Evolutionary conservation across 2,888 invertebrate genomes (phyloP).

Genomic region (Pardosa pseudoannulata): DNA sequence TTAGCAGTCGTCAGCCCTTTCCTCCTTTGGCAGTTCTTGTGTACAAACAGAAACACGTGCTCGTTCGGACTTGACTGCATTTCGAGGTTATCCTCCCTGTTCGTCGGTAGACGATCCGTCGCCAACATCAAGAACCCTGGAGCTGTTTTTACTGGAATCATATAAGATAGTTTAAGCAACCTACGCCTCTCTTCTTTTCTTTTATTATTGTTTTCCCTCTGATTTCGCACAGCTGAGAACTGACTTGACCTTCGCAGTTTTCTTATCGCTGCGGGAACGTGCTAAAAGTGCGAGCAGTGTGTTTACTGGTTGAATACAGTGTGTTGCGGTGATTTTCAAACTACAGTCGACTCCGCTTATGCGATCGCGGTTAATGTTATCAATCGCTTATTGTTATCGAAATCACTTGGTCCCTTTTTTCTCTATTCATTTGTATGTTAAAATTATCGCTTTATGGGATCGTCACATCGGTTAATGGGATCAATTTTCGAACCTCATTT

Average conservation of each 20-base stretch:
- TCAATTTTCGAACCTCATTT: no score
- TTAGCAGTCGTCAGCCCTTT: background rate
- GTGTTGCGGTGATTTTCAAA: no score
- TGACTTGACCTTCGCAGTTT: background rate
- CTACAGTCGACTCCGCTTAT: no score
- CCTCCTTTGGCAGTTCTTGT: slow-evolving; percentile 2
- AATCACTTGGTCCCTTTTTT: no score
- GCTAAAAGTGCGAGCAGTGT: background rate
- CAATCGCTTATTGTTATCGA: no score
- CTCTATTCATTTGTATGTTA: no score
- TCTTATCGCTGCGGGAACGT: background rate
- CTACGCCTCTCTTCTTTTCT: background rate
- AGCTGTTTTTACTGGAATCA: background rate
- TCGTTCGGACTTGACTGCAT: slow-evolving; percentile 10
- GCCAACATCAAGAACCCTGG: background rate
- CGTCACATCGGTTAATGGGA: no score
- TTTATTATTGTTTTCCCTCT: background rate
- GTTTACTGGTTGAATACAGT: no score
- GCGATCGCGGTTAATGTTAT: no score
- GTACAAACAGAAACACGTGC: slow-evolving; percentile 64
- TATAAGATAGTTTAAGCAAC: background rate
- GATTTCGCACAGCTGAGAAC: background rate
- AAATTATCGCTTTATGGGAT: no score
- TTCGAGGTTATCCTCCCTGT: background rate
- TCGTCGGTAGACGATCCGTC: slow-evolving; percentile 21